Percentiles rank a stretch among this genome's conserved stretches.
Conservation (phyloP, 2,113 vertebrate genomes). For the Agelaius phoeniceus region DNA sequence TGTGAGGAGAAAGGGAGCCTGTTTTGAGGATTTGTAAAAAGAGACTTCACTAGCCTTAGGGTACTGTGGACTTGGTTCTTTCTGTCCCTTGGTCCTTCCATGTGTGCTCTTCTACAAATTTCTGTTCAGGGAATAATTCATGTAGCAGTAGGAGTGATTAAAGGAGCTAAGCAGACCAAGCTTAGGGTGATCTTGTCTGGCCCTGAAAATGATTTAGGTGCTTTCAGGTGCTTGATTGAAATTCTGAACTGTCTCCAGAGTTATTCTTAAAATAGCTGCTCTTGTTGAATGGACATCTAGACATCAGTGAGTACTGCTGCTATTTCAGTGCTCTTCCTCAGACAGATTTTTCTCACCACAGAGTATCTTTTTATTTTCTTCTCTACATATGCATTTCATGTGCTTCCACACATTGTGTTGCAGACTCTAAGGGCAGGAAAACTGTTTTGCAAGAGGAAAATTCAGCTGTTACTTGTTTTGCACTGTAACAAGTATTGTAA, state of each 20-base stretch:
- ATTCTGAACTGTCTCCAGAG: neutral
- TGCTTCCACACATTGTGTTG: neutral
- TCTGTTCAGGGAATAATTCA: neutral
- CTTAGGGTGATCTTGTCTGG: neutral
- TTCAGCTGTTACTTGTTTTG: neutral
- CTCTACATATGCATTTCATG: neutral
- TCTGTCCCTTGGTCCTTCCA: neutral
- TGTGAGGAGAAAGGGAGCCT: neutral
- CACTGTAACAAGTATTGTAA: neutral
- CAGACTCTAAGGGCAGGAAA: neutral
- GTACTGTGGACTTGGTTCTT: neutral
- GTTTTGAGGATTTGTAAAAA: neutral
- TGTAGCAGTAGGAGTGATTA: neutral
- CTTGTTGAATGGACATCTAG: neutral
- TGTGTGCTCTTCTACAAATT: neutral
- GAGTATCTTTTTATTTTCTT: neutral
- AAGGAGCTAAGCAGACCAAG: neutral
- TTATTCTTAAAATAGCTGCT: neutral
- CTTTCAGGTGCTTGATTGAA: neutral
- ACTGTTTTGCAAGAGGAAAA: neutral
- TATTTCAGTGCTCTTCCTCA: neutral
- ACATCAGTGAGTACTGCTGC: neutral
- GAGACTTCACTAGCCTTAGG: neutral
- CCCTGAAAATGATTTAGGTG: neutral
- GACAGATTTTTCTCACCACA: neutral